phyloP scores from a whole-genome alignment of 2,888 invertebrate species.

The Salticus scenicus region DNA sequence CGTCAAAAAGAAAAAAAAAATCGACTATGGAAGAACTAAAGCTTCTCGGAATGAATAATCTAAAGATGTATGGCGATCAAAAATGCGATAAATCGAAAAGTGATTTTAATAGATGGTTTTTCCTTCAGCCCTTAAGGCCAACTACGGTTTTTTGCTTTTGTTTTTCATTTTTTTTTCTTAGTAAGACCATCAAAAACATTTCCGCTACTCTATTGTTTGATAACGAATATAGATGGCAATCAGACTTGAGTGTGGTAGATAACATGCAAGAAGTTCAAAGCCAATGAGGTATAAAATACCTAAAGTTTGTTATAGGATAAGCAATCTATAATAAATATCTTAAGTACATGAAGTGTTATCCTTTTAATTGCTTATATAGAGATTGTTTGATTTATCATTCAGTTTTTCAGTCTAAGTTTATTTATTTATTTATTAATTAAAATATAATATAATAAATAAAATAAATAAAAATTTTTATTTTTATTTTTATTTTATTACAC shows the following conservation, averaged over 20 bases:
- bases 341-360: no score
- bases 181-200: not conserved
- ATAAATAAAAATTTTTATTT: no score
- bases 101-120: constrained; percentile 48
- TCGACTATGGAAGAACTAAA: not conserved
- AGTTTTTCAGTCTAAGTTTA: no score
- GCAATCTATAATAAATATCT: no score
- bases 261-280: not conserved
- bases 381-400: no score
- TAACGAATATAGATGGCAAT: not conserved
- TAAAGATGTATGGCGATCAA: constrained; percentile 43
- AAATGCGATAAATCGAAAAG: constrained; percentile 46
- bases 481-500: no score
- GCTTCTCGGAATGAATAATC: constrained; percentile 27
- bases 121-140: constrained; percentile 34
- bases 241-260: not conserved
- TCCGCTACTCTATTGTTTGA: constrained; percentile 7
- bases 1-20: not conserved
- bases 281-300: not conserved
- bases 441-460: no score
- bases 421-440: no score
- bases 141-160: no score
- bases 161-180: no score
- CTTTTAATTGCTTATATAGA: no score
- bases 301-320: no score